phyloP scores from a whole-genome alignment of 1,140 invertebrate genomes.

The Drosophila lacertosa region DNA sequence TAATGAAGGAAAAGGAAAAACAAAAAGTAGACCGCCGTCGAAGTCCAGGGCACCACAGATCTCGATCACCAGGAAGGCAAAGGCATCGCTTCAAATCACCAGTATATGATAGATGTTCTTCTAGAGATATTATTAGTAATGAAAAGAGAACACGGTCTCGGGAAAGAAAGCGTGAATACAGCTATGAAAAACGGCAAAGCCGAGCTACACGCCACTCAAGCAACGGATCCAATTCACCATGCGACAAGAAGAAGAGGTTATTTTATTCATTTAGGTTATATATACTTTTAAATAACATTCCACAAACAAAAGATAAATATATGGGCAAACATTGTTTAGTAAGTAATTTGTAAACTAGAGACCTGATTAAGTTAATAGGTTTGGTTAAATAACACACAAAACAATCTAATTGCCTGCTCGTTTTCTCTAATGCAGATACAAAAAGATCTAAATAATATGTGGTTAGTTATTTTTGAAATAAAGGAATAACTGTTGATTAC shows the following conservation, averaged over 20 bases:
- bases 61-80: slow-evolving; percentile 67
- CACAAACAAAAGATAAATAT: background rate
- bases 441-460: slow-evolving; percentile 10
- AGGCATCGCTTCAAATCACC: slow-evolving; percentile 66
- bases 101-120: slow-evolving; percentile 52
- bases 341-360: background rate
- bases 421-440: slow-evolving; percentile 14
- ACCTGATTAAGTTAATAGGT: background rate
- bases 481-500: slow-evolving; percentile 5
- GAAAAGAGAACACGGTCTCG: slow-evolving; percentile 66
- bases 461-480: slow-evolving; percentile 19
- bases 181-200: slow-evolving; percentile 52
- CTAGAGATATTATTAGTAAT: slow-evolving; percentile 47
- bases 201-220: slow-evolving; percentile 48
- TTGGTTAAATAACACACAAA: background rate
- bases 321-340: background rate
- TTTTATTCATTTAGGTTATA: slow-evolving; percentile 40
- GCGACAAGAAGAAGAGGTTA: slow-evolving; percentile 76
- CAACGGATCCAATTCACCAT: slow-evolving; percentile 64
- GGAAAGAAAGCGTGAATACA: slow-evolving; percentile 70
- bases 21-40: slow-evolving; percentile 87
- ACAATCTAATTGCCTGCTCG: background rate
- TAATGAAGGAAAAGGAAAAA: slow-evolving; percentile 92
- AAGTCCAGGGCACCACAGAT: slow-evolving; percentile 64
- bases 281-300: slow-evolving; percentile 15